A percentile compares a stretch with the other conserved stretches of the same genome.
These are phyloP conservation scores for Tetragonula clypearis DNA, from an alignment of 1,140 invertebrate species.

Conservation along the genomic window DNA sequence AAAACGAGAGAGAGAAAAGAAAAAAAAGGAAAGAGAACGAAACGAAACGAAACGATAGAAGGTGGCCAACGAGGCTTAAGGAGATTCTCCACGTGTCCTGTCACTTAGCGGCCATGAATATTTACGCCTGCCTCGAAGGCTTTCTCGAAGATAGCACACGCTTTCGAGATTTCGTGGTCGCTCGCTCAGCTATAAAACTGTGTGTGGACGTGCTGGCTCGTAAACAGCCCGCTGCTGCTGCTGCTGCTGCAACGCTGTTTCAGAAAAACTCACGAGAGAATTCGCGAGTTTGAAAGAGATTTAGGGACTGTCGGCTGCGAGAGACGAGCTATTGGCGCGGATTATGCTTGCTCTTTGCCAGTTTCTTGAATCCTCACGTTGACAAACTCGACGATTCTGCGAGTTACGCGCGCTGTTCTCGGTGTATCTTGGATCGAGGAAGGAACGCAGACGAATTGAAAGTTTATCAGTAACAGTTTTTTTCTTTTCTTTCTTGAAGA, in stretches of 20 bases:
- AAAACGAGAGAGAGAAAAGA: not conserved
- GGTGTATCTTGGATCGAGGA: not conserved
- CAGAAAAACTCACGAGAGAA: slow-evolving; percentile 6
- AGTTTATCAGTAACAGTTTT: not conserved
- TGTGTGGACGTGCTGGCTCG: slow-evolving; percentile 9
- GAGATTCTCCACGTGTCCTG: slow-evolving; percentile 43
- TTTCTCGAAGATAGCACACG: slow-evolving; percentile 17
- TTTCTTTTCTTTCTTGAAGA: too few relatives aligned
- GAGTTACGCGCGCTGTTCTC: not conserved
- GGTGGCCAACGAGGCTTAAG: not conserved
- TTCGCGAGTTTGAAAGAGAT: slow-evolving; percentile 21
- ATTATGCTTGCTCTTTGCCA: not conserved
- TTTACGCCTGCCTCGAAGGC: slow-evolving; percentile 52
- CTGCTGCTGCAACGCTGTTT: not conserved
- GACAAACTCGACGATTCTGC: not conserved
- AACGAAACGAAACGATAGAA: not conserved
- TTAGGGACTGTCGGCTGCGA: not conserved
- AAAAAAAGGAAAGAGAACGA: not conserved
- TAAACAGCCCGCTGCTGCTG: not conserved
- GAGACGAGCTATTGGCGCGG: too few relatives aligned
- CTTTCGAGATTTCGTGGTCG: slow-evolving; percentile 32
- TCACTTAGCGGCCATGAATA: slow-evolving; percentile 64
- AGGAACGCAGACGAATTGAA: not conserved
- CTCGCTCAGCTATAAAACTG: slow-evolving; percentile 24
- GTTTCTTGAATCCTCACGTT: not conserved